Base-by-base conservation (phyloP, 2,113 vertebrate species). In the Mesitornis unicolor region DNA sequence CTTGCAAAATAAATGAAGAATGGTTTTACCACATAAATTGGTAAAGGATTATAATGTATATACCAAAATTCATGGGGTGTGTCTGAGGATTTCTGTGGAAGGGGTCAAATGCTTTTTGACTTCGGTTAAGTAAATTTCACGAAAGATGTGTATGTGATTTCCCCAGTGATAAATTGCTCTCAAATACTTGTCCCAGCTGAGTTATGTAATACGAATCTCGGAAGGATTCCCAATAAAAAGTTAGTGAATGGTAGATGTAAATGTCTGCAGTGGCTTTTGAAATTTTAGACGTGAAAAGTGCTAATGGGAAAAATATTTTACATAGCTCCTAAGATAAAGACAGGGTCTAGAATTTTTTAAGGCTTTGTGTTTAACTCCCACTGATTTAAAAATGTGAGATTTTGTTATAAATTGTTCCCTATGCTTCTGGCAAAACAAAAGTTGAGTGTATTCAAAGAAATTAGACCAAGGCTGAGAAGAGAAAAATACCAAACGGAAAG, bases 271-370 rank as follows among this genome's bases (percentile, higher is more conserved):
- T 63, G 70, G 59, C 75, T 95, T 94, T 93, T 91, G 82, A 93
- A 90, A 93, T 63, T 60, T 84, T 91, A 80, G 83, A 91, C 0
- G 4, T 84, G 51, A 63, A 59, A 94, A 93, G 70, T 59, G 59
- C 63, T 87, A 95, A 88, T 69, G 84, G 89, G 33, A 88, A 90
- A 93, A 95, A 77, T 97, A 85, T 60, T 91, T 93, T 83, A 54
- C 24, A 40, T 86, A 17, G 13, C 71, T 93, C 67, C 29, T 29
- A 45, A 77, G 87, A 68, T 59, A 82, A 84, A 76, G 91, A 43
- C 18, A 20, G 61, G 42, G 50, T 48, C 70, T 94, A 85, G 57
- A 70, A 43, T 67, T 75, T 78, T 89, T 89, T 76, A 84, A 47
- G 45, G 24, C 40, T 25, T 78, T 57, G 43, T 73, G 48, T 78